A percentile compares a stretch with the other conserved stretches of the same genome.
Evolutionary conservation across 2,797 vertebrate genomes (phyloP).

Genomic region (Toxotes lorentzi): DNA sequence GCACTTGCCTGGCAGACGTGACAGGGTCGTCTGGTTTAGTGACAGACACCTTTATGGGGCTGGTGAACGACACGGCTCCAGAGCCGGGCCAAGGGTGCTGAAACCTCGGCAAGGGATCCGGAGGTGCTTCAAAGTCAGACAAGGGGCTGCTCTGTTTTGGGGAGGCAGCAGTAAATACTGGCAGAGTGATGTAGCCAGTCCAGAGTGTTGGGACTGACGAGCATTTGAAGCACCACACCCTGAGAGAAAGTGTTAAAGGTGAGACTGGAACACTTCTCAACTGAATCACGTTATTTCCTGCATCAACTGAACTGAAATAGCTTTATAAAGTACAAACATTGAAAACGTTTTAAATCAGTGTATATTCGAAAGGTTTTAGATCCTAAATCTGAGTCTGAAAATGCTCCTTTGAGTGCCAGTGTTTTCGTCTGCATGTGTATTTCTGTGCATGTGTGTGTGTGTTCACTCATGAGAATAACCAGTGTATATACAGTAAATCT

Average conservation of each 20-base stretch:
- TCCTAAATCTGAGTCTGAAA: background rate
- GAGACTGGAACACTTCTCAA: conserved; percentile 29
- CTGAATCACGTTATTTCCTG: conserved; percentile 39
- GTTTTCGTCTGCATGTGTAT: conserved; percentile 38
- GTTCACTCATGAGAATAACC: conserved; percentile 66
- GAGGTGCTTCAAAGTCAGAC: conserved; percentile 71
- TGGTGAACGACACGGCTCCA: conserved; percentile 58
- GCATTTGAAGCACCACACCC: conserved; percentile 44
- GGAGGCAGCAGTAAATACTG: conserved; percentile 65
- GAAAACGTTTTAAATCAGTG: conserved; percentile 16
- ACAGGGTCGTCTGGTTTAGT: conserved; percentile 54
- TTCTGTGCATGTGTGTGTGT: conserved; percentile 35
- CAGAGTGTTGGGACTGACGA: conserved; percentile 46
- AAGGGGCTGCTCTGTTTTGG: conserved; percentile 76
- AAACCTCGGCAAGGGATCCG: conserved; percentile 59
- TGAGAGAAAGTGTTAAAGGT: conserved; percentile 52
- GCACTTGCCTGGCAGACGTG: conserved; percentile 52
- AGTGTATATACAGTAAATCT: conserved; percentile 66
- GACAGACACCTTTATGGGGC: conserved; percentile 76
- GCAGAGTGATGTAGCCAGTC: conserved; percentile 44
- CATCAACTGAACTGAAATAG: conserved; percentile 23
- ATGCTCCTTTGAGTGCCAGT: background rate
- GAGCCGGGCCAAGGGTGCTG: conserved; percentile 48
- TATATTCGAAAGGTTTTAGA: conserved; percentile 41
- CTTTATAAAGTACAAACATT: conserved; percentile 16